Percentiles rank a stretch among this genome's conserved stretches.
Evolutionary conservation across 2,113 vertebrate species (phyloP).

Genomic region (Tautogolabrus adspersus): DNA sequence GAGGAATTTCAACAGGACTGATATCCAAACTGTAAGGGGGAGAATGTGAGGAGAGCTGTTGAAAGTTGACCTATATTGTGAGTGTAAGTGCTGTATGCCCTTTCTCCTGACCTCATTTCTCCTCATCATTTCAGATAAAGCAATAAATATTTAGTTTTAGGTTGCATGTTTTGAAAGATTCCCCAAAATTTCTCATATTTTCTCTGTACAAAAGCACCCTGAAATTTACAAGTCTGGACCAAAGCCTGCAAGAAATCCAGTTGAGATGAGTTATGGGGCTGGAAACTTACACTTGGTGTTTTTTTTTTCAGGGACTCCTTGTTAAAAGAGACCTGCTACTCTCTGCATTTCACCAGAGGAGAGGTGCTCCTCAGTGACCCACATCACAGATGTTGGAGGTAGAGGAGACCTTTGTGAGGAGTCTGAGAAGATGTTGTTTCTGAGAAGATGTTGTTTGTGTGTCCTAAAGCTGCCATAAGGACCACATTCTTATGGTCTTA

Average conservation of each 20-base stretch:
- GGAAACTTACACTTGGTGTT: slow-evolving; percentile 46
- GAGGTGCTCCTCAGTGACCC: slow-evolving; percentile 70
- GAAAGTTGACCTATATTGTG: slow-evolving; percentile 54
- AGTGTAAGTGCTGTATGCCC: slow-evolving; percentile 42
- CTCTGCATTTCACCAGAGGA: slow-evolving; percentile 52
- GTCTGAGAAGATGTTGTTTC: slow-evolving; percentile 67
- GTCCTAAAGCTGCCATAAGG: slow-evolving; percentile 56
- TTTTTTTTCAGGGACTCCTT: slow-evolving; percentile 35
- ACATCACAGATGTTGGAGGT: slow-evolving; percentile 72
- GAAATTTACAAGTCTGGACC: background rate
- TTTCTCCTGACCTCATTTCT: slow-evolving; percentile 47
- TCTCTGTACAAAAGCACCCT: background rate
- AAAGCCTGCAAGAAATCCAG: slow-evolving; percentile 27
- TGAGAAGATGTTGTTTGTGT: slow-evolving; percentile 70
- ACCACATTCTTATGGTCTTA: slow-evolving; percentile 79
- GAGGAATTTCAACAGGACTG: slow-evolving; percentile 71
- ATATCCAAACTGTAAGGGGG: slow-evolving; percentile 72
- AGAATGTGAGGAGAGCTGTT: slow-evolving; percentile 53
- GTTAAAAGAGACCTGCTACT: slow-evolving; percentile 66
- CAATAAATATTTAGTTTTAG: slow-evolving; percentile 9
- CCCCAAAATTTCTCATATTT: background rate
- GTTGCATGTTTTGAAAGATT: slow-evolving; percentile 10
- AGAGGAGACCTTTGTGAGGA: slow-evolving; percentile 69
- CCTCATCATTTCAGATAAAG: slow-evolving; percentile 56
- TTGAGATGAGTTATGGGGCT: slow-evolving; percentile 47